Conservation (phyloP, 2,797 vertebrate genomes). For the Gymnoscopelus microlampas region DNA sequence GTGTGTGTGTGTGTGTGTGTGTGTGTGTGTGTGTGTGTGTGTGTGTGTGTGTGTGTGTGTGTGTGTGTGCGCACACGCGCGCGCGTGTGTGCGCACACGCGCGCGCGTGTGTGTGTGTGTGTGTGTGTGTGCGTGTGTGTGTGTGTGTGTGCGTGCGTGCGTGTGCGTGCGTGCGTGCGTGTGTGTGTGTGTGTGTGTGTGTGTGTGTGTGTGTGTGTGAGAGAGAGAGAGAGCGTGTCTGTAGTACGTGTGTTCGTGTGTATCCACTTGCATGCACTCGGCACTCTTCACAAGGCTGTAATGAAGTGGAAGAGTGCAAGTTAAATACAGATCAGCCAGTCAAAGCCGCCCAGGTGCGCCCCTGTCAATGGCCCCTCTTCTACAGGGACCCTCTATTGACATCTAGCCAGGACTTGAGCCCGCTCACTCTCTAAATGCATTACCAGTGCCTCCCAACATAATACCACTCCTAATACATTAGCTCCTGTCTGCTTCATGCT, state of each 20-base stretch:
- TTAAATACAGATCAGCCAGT: slow-evolving; percentile 26
- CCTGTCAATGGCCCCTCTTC: slow-evolving; percentile 35
- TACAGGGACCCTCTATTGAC: slow-evolving; percentile 40
- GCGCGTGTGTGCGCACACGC: too few species aligned
- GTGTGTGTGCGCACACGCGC: too few species aligned
- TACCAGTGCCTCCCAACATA: slow-evolving; percentile 51
- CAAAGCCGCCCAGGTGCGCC: slow-evolving; percentile 12
- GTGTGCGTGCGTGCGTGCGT: neutral
- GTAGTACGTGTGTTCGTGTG: neutral
- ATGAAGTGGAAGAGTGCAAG: slow-evolving; percentile 15
- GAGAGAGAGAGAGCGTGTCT: too few species aligned
- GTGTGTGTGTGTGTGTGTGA: neutral
- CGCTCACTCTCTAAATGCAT: slow-evolving; percentile 43
- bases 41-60: neutral
- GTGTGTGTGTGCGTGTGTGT: too few species aligned
- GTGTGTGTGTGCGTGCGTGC: too few species aligned
- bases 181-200: slow-evolving; percentile 3
- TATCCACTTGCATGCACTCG: neutral
- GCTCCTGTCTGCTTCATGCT: slow-evolving; percentile 18
- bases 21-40: neutral
- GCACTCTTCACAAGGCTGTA: slow-evolving; percentile 3
- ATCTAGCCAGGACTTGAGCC: slow-evolving; percentile 36
- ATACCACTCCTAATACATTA: slow-evolving; percentile 45
- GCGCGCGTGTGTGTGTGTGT: too few species aligned
- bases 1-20: too few species aligned